phyloP scores from a whole-genome alignment of 1,140 invertebrate species.

The Drosophila ogumai region DNA sequence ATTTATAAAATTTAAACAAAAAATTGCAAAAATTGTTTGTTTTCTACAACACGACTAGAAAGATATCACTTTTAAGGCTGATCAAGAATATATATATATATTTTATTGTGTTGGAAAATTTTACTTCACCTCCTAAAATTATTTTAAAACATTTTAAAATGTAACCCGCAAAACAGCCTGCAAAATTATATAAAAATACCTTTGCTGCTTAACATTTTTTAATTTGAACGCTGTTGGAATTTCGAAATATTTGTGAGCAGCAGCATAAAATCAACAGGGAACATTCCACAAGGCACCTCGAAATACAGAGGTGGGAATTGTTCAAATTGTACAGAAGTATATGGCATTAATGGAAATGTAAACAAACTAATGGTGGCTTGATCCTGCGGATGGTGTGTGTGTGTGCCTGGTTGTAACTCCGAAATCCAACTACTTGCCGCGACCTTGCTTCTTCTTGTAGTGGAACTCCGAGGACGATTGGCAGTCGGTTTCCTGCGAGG shows the following conservation, averaged over 20 bases:
- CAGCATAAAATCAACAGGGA: background rate
- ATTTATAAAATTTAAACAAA: too few species aligned
- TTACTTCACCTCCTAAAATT: too few species aligned
- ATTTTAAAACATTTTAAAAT: too few species aligned
- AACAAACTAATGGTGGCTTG: background rate
- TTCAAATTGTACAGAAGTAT: background rate
- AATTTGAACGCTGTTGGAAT: conserved; percentile 1
- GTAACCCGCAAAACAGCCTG: too few species aligned
- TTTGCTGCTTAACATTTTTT: background rate
- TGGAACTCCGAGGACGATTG: background rate
- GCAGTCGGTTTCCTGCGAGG: too few species aligned
- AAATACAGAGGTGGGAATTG: background rate
- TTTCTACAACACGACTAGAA: too few species aligned
- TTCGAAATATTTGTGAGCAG: background rate
- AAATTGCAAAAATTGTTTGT: too few species aligned
- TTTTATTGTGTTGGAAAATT: too few species aligned
- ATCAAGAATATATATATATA: too few species aligned
- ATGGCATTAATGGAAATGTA: too few species aligned
- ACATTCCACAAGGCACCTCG: background rate
- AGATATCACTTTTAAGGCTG: too few species aligned
- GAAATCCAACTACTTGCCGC: background rate
- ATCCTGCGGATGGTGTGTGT: background rate
- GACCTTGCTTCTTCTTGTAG: background rate
- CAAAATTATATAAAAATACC: too few species aligned
- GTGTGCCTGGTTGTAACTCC: background rate